Evolutionary conservation across 2,888 invertebrate species (phyloP).

Genomic region (Abrostola tripartita): DNA sequence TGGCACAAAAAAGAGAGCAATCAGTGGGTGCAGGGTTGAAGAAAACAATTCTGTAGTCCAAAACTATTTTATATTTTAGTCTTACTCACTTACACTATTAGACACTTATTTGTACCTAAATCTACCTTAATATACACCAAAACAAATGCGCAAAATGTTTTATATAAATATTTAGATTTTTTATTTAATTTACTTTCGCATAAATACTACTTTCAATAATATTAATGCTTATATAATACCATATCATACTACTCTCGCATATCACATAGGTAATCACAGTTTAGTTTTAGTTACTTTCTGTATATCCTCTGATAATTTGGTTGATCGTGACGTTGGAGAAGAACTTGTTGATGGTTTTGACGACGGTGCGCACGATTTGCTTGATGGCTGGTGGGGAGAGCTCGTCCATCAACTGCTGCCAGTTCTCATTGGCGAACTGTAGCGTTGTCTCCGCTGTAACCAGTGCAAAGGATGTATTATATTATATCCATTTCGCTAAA

Average conservation of each 20-base stretch:
- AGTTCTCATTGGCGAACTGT: slow-evolving; percentile 83
- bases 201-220: too few species aligned
- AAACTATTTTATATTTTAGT: neutral
- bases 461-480: neutral
- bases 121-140: too few species aligned
- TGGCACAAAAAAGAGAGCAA: too few species aligned
- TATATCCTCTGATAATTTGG: slow-evolving; percentile 70
- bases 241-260: too few species aligned
- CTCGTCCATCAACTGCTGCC: slow-evolving; percentile 84
- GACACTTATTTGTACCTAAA: too few species aligned
- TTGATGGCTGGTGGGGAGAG: slow-evolving; percentile 82
- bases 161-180: too few species aligned
- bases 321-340: slow-evolving; percentile 69
- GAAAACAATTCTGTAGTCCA: neutral
- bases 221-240: too few species aligned
- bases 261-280: too few species aligned
- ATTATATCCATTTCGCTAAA: too few species aligned
- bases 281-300: slow-evolving; percentile 48
- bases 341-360: slow-evolving; percentile 83
- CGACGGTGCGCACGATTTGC: slow-evolving; percentile 78
- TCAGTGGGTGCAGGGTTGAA: neutral
- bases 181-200: too few species aligned
- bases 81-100: neutral
- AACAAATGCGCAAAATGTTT: too few species aligned
- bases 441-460: slow-evolving; percentile 78